These are phyloP conservation scores for Epizoanthus ramosus DNA, from an alignment of 92 coral and sea anemone species.

Conservation along the genomic window DNA sequence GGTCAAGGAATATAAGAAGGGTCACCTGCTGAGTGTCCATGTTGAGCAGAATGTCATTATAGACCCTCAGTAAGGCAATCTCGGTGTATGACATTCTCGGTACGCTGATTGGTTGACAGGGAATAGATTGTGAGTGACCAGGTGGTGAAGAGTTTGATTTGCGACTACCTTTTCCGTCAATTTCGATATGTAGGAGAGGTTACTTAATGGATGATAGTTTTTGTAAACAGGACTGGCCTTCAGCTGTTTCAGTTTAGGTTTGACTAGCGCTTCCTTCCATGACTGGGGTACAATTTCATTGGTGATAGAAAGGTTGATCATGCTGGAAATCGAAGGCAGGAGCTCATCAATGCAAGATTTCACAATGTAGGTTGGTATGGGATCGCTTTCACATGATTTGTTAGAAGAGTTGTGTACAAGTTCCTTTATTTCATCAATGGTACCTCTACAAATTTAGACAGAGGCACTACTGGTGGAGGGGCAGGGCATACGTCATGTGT, in stretches of 20 bases:
- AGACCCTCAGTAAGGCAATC: constrained; percentile 31
- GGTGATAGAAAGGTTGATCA: constrained; percentile 30
- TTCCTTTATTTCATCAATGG: background rate
- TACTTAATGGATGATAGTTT: constrained; percentile 33
- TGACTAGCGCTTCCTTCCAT: constrained; percentile 29
- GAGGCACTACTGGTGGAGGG: too few relatives aligned
- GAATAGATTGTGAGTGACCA: constrained; percentile 4
- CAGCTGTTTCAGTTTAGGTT: constrained; percentile 30
- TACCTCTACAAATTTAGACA: too few relatives aligned
- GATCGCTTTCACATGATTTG: constrained; percentile 33
- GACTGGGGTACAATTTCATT: background rate
- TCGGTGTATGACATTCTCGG: constrained; percentile 25
- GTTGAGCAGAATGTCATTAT: constrained; percentile 29
- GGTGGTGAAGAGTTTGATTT: constrained; percentile 40
- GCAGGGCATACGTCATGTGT: too few relatives aligned
- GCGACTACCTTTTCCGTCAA: background rate
- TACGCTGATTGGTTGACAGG: constrained; percentile 40
- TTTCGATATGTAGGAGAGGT: constrained; percentile 27
- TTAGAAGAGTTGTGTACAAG: constrained; percentile 13
- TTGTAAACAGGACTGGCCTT: background rate
- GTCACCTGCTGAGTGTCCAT: constrained; percentile 37
- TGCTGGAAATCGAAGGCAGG: constrained; percentile 21
- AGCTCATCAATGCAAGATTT: constrained; percentile 34
- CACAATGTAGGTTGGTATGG: constrained; percentile 19
- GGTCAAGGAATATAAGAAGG: constrained; percentile 15